These are phyloP conservation scores for Pterostichus niger DNA, from an alignment of 2,888 invertebrate genomes.

Conservation along the genomic window DNA sequence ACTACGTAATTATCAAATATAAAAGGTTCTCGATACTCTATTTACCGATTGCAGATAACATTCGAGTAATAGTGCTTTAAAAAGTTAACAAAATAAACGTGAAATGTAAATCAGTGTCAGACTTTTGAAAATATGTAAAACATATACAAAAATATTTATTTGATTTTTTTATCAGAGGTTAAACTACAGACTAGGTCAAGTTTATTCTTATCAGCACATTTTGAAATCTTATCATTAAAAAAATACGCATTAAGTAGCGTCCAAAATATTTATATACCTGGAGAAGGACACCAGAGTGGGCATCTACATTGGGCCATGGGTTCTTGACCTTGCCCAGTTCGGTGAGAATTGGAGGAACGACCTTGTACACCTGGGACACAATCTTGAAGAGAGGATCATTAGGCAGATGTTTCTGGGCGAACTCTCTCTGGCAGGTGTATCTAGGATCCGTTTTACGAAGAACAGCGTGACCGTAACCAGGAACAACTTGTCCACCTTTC, in stretches of 20 bases:
- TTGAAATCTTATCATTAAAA: not conserved
- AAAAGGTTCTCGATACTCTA: too few species aligned
- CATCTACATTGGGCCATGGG: slow-evolving; percentile 99
- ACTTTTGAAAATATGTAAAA: slow-evolving; percentile 10
- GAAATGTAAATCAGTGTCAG: too few species aligned
- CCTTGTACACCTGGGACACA: slow-evolving; percentile 93
- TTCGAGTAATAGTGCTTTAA: too few species aligned
- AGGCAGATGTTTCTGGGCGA: slow-evolving; percentile 95
- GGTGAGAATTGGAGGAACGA: slow-evolving; percentile 94
- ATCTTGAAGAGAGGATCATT: slow-evolving; percentile 95
- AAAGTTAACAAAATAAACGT: too few species aligned
- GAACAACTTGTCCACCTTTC: slow-evolving; percentile 97
- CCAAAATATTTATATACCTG: slow-evolving; percentile 81
- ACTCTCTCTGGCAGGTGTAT: slow-evolving; percentile 96
- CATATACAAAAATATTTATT: not conserved
- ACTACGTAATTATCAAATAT: too few species aligned
- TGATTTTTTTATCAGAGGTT: slow-evolving; percentile 27
- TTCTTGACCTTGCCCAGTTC: slow-evolving; percentile 98
- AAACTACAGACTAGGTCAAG: not conserved
- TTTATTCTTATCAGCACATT: slow-evolving; percentile 20
- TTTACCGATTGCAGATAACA: too few species aligned
- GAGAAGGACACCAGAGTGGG: slow-evolving; percentile 95
- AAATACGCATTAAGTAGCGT: slow-evolving; percentile 25
- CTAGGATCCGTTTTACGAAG: slow-evolving; percentile 95
- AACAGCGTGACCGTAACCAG: slow-evolving; percentile 98